Evolutionary conservation across 53 echinoderm and acorn worm genomes (phyloP), one percentile per base, ranked within the genome.

Genomic region (Echinarachnius parma): DNA sequence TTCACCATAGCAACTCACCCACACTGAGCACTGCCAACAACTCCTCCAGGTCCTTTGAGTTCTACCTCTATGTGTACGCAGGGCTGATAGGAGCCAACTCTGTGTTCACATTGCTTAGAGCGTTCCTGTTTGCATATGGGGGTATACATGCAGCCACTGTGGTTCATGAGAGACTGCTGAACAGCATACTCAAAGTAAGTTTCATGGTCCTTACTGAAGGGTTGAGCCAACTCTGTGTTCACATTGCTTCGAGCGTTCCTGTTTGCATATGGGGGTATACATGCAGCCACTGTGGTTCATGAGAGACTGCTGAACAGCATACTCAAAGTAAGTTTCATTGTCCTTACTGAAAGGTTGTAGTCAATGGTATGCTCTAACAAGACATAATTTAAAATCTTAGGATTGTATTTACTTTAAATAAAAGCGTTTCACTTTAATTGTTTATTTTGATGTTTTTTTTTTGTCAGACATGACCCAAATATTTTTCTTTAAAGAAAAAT

Each of bases 91-190:
- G 78, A 60, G 98, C 83, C 16, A 96, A 96, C 60, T 89, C 89
- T 18, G 44, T 96, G 20, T 96, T 91, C 64, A 96, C 98, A 11
- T 53, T 96, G 14, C 52, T 91, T n/a, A 60, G 98, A 33, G 98
- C 98, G 10, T 96, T 96, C 82, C 75, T 91, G 34, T 96, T 96
- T 83, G 98, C 91, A 5, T 91, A 96, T 50, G 91, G 98, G 25
- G 98, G 98, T 52, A 62, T 96, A 27, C 82, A 86, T 34, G 98
- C 91, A 15, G 83, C 98, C 34, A 98, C 80, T 24, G 47, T 77
- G 11, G 74, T 92, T 4, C 91, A 98, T 44, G 76, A 39, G 14
- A 77, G 75, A 32, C 65, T 96, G 18, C 68, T 96, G 14, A 57
- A 53, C 19, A 84, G 85, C 34, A 77, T 96, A 24, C 46, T 93